Evolutionary conservation across 2,113 vertebrate species (phyloP), one percentile per base, ranked within the genome.

Genomic region (Stegastes partitus): DNA sequence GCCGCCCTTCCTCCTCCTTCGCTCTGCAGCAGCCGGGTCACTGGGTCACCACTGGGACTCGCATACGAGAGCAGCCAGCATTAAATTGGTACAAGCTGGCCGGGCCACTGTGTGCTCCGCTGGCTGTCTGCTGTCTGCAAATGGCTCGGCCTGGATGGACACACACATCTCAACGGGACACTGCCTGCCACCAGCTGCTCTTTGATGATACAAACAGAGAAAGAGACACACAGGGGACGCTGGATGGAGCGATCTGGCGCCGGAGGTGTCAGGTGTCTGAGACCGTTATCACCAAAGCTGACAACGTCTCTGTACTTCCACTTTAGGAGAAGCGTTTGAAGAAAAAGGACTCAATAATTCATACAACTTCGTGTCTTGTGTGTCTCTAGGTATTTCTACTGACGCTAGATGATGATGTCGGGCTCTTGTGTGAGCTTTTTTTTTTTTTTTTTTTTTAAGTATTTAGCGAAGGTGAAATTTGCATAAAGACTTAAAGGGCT

Each of bases 51-150:
- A 11, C 59, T 71, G 81, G 81, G 70, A 86, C 84, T 83, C 72
- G 28, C 79, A 72, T 65, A 82, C 39, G 79, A 82, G 68, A 83
- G 72, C 86, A 86, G 80, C 72, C 58, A 76, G 61, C 86, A 84
- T 83, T 91, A 86, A 90, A 91, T 86, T 83, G 88, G 70, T 82
- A 86, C 87, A 92, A 89, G 76, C 76, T 75, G 85, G 58, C 63
- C 55, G 10, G 62, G 71, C 45, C 39, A 74, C 57, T 15, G 16
- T 53, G 50, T 74, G 66, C 72, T 81, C 25, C 66, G 54, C 26
- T 69, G 16, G 71, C 77, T 79, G 55, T 53, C 53, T 81, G 70
- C 81, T 72, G 86, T 91, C n/a, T n/a, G n/a, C 89, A 78, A 89
- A 90, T 42, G 66, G 58, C 83, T 79, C 47, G 0, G 42, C 49